A percentile compares a stretch with the other conserved stretches of the same genome.
phyloP scores from a whole-genome alignment of 2,113 vertebrate genomes.

The Malurus melanocephalus region DNA sequence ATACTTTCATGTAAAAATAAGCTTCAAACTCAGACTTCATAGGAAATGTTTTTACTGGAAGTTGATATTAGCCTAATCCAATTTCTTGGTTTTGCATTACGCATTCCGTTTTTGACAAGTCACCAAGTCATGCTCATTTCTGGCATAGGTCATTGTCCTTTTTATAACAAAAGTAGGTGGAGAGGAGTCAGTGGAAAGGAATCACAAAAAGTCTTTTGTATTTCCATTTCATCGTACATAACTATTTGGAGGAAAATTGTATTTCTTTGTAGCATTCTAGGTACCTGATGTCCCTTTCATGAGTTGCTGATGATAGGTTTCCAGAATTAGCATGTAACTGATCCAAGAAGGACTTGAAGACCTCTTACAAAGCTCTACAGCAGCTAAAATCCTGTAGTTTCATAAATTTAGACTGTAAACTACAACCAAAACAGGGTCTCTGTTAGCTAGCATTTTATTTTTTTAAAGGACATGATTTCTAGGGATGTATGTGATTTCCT shows the following conservation, averaged over 20 bases:
- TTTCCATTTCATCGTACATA: neutral
- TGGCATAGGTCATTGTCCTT: neutral
- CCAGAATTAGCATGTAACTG: neutral
- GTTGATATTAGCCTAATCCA: neutral
- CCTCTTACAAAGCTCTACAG: neutral
- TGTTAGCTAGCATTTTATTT: neutral
- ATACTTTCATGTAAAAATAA: neutral
- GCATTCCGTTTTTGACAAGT: conserved; percentile 2
- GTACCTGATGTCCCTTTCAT: neutral
- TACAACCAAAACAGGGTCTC: neutral
- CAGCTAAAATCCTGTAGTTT: neutral
- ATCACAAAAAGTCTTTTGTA: neutral
- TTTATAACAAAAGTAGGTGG: neutral
- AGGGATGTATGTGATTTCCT: neutral
- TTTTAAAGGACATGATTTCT: neutral
- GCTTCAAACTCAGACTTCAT: neutral
- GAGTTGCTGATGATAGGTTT: neutral
- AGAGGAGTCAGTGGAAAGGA: neutral
- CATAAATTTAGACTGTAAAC: neutral
- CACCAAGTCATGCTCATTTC: neutral
- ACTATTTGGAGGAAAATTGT: neutral
- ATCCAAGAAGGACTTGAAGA: neutral
- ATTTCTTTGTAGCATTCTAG: neutral
- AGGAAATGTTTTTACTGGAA: neutral
- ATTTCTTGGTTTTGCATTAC: conserved; percentile 11